Percentiles rank a stretch among this genome's conserved stretches.
Evolutionary conservation across 2,113 vertebrate species (phyloP).

Genomic region (Corythoichthys intestinalis): DNA sequence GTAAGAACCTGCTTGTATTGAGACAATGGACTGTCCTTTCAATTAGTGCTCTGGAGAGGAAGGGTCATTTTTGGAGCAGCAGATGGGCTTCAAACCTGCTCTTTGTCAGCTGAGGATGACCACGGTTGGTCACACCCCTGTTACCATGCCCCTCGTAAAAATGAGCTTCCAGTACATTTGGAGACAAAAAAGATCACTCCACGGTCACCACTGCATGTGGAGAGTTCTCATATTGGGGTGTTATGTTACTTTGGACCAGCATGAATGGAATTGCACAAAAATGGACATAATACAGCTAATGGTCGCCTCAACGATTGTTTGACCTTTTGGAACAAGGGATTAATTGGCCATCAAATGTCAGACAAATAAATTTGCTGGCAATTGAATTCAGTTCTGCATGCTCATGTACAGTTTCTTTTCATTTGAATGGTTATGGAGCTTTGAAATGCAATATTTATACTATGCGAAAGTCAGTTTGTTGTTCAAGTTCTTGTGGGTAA

Average conservation of each 20-base stretch:
- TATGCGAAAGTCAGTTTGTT: too few species aligned
- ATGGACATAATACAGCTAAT: neutral
- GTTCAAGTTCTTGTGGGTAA: too few species aligned
- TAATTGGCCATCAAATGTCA: neutral
- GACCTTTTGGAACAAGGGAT: neutral
- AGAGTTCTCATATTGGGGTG: neutral
- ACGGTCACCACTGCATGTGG: neutral
- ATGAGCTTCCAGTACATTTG: constrained; percentile 2
- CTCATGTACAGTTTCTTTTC: too few species aligned
- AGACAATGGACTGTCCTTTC: constrained; percentile 69
- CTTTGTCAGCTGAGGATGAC: constrained; percentile 69
- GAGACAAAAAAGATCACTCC: neutral
- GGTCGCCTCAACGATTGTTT: neutral
- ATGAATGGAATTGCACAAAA: neutral
- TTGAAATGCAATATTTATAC: too few species aligned
- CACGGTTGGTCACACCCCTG: constrained; percentile 46
- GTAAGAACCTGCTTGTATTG: constrained; percentile 33
- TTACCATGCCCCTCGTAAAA: constrained; percentile 46
- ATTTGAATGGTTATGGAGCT: too few species aligned
- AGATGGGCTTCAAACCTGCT: constrained; percentile 69
- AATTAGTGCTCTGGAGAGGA: constrained; percentile 52
- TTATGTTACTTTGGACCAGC: neutral
- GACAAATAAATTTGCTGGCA: too few species aligned
- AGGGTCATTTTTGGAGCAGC: constrained; percentile 60
- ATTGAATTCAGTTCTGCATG: too few species aligned